Conservation (phyloP, 2,888 invertebrate species). For the Poecilobothrus nobilitatus region DNA sequence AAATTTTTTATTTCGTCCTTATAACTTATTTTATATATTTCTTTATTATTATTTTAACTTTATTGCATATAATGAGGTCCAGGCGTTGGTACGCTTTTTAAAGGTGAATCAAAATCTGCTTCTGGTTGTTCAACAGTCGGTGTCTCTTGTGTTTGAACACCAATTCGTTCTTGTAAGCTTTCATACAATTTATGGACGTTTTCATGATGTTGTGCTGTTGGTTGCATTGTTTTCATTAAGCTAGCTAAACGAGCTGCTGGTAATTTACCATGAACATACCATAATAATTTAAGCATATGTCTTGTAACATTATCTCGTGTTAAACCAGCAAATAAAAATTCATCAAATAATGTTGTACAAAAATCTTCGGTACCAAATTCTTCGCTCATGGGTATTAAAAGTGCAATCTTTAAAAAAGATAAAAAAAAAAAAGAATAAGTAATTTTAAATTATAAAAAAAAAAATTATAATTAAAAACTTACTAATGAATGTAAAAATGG, state of each 20-base stretch:
- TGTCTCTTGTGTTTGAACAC: slow-evolving; percentile 55
- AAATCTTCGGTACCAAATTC: slow-evolving; percentile 91
- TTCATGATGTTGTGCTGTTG: slow-evolving; percentile 72
- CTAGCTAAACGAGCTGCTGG: slow-evolving; percentile 67
- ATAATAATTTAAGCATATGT: slow-evolving; percentile 81
- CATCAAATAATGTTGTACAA: slow-evolving; percentile 90
- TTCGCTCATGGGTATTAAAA: slow-evolving; percentile 80
- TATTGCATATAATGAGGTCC: slow-evolving; percentile 52
- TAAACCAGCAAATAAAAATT: slow-evolving; percentile 86
- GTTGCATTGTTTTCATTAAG: slow-evolving; percentile 52
- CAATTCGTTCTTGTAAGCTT: slow-evolving; percentile 69
- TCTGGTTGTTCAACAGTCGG: slow-evolving; percentile 57
- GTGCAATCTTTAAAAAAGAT: slow-evolving; percentile 44
- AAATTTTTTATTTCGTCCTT: no score
- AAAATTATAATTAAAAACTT: slow-evolving; percentile 18
- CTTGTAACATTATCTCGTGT: slow-evolving; percentile 84
- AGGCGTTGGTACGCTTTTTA: slow-evolving; percentile 78
- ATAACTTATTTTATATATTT: no score
- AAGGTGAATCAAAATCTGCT: slow-evolving; percentile 69
- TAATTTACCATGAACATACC: slow-evolving; percentile 81
- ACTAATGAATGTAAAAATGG: slow-evolving; percentile 89
- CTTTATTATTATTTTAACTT: background rate
- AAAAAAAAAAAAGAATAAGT: background rate
- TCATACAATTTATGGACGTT: slow-evolving; percentile 73
- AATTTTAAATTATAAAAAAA: slow-evolving; percentile 7